Percentiles rank a stretch among this genome's conserved stretches.
phyloP scores from a whole-genome alignment of 2,797 vertebrate species.

The Passerculus sandwichensis region DNA sequence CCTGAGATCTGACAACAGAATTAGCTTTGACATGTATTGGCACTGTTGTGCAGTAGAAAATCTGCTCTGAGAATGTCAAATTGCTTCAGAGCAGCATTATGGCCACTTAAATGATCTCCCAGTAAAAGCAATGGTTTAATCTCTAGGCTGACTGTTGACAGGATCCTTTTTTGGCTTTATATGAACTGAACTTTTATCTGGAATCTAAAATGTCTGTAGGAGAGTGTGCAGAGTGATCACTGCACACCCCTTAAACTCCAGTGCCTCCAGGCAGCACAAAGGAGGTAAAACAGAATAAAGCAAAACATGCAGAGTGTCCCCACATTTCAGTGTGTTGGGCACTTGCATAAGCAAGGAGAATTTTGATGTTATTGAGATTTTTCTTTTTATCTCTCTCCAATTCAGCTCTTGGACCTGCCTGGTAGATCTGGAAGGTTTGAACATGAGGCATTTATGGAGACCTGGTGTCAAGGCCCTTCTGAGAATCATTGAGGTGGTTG shows the following conservation, averaged over 20 bases:
- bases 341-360: background rate
- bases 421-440: slow-evolving; percentile 88
- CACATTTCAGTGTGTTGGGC: background rate
- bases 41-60: background rate
- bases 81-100: background rate
- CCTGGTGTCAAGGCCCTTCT: slow-evolving; percentile 88
- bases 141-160: background rate
- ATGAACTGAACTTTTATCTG: background rate
- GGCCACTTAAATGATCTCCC: background rate
- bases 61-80: background rate
- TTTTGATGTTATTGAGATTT: background rate
- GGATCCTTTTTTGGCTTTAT: background rate
- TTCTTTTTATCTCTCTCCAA: background rate
- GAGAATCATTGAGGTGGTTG: slow-evolving; percentile 90
- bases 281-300: background rate
- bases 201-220: background rate
- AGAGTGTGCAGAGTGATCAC: background rate
- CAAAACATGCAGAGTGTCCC: background rate
- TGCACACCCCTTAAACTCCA: background rate
- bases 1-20: background rate
- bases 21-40: background rate
- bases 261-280: background rate
- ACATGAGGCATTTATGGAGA: slow-evolving; percentile 89
- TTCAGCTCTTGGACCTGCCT: slow-evolving; percentile 88
- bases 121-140: background rate